Evolutionary conservation across 2,797 vertebrate genomes (phyloP).

Genomic region (Microctenopoma steveboyesi): DNA sequence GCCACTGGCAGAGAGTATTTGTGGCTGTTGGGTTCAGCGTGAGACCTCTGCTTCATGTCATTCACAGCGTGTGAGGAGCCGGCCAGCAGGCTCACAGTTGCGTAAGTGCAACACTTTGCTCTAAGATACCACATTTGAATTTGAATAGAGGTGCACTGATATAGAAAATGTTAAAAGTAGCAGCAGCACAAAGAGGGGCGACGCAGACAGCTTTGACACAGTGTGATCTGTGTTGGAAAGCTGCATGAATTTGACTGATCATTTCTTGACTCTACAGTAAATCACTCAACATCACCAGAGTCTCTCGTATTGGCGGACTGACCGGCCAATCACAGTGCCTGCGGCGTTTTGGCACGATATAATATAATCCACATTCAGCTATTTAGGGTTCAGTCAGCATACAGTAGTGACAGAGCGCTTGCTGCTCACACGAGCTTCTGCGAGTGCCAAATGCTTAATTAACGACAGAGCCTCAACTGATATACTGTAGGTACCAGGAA

Average conservation of each 20-base stretch:
- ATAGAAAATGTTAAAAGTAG: constrained; percentile 12
- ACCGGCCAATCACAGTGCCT: constrained; percentile 13
- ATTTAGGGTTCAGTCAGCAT: constrained; percentile 28
- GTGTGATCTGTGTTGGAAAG: not conserved
- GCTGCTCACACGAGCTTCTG: constrained; percentile 2
- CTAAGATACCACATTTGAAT: constrained; percentile 41
- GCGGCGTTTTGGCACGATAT: constrained; percentile 17
- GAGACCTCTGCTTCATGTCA: constrained; percentile 44
- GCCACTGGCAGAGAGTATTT: constrained; percentile 27
- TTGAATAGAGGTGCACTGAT: constrained; percentile 36
- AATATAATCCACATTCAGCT: constrained; percentile 23
- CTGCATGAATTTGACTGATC: constrained; percentile 2
- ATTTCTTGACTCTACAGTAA: not conserved
- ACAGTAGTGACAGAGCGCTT: not conserved
- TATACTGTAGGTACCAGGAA: constrained; percentile 4
- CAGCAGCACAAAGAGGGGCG: constrained; percentile 6
- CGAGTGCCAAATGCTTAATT: constrained; percentile 3
- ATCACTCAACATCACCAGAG: not conserved
- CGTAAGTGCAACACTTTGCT: constrained; percentile 45
- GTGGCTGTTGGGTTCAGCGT: constrained; percentile 26
- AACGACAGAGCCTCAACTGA: not conserved
- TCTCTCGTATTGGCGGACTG: constrained; percentile 1
- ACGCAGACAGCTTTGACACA: not conserved
- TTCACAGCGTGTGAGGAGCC: constrained; percentile 42
- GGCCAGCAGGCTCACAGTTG: constrained; percentile 55